phyloP scores from a whole-genome alignment of 2,888 invertebrate species.

The Eledona agricola region DNA sequence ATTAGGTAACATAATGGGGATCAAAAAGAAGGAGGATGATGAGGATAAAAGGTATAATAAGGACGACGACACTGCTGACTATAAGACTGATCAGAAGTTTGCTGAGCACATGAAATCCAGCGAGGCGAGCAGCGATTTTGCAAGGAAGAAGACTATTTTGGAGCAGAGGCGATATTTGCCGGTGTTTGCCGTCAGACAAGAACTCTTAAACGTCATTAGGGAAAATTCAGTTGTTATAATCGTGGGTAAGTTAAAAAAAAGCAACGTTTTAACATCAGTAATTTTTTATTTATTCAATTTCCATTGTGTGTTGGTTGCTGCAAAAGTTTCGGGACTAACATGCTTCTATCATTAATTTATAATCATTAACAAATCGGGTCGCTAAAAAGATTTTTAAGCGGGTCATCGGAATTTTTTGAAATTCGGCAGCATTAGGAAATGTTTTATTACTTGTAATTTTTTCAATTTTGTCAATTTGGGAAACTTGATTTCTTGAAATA shows the following conservation, averaged over 20 bases:
- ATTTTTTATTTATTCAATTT: too few species aligned
- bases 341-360: too few species aligned
- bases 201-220: conserved; percentile 87
- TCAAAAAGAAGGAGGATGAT: conserved; percentile 82
- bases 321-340: too few species aligned
- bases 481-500: too few species aligned
- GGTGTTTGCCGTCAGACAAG: conserved; percentile 94
- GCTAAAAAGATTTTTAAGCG: too few species aligned
- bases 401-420: too few species aligned
- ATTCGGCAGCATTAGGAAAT: too few species aligned
- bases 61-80: conserved; percentile 80
- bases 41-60: conserved; percentile 73
- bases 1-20: conserved; percentile 92
- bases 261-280: too few species aligned
- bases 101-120: conserved; percentile 90
- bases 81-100: conserved; percentile 94
- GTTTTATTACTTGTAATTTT: too few species aligned
- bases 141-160: conserved; percentile 81
- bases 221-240: conserved; percentile 96
- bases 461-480: too few species aligned
- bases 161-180: conserved; percentile 94
- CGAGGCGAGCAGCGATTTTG: conserved; percentile 82
- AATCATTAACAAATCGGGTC: too few species aligned
- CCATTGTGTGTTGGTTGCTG: too few species aligned
- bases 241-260: conserved; percentile 70